phyloP scores from a whole-genome alignment of 1,140 invertebrate genomes.

The Sinella curviseta region DNA sequence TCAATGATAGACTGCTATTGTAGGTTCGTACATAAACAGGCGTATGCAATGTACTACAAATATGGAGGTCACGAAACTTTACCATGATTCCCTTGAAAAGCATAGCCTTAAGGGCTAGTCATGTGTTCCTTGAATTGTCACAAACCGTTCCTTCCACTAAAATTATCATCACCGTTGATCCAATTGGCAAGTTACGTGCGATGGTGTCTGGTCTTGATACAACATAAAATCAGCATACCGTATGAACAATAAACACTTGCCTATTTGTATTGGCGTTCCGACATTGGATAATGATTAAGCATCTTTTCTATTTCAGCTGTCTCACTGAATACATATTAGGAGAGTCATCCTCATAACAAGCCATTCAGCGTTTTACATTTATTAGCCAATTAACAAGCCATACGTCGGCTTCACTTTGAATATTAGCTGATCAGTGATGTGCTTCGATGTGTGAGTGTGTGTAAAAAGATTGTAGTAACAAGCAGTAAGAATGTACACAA shows the following conservation, averaged over 20 bases:
- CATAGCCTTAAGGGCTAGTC: too few species aligned
- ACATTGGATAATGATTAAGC: not conserved
- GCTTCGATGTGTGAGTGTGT: too few species aligned
- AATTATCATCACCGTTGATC: not conserved
- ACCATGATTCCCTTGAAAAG: too few species aligned
- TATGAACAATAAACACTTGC: not conserved
- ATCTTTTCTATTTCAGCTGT: not conserved
- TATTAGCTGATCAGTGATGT: not conserved
- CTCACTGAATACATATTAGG: not conserved
- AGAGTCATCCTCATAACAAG: not conserved
- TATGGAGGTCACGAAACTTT: too few species aligned
- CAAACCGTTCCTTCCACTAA: too few species aligned
- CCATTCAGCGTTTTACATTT: slow-evolving; percentile 14
- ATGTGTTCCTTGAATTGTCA: too few species aligned
- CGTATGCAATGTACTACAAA: too few species aligned
- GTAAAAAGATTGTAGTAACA: not conserved
- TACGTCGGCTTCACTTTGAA: slow-evolving; percentile 5
- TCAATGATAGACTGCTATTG: too few species aligned
- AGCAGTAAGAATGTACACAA: not conserved
- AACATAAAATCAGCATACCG: too few species aligned
- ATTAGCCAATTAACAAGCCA: slow-evolving; percentile 11
- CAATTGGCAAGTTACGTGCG: not conserved
- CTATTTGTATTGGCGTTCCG: not conserved
- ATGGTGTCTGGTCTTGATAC: too few species aligned
- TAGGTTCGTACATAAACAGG: too few species aligned